Base-by-base conservation (phyloP, 2,888 invertebrate species). In the Campoplex nolae region DNA sequence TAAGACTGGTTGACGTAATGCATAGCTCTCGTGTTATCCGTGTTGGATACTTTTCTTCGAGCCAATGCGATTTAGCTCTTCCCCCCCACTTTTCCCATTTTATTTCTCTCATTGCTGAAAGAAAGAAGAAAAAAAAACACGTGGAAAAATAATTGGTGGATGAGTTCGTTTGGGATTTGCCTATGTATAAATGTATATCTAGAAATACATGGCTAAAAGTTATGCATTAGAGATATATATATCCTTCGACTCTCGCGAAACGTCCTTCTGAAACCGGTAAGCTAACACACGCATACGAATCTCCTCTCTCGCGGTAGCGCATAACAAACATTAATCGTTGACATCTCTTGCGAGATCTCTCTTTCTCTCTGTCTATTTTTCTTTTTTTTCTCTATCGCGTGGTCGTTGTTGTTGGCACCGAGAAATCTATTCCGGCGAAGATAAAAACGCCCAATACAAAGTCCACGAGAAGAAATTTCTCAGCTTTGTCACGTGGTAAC, bases 1-100 rank as follows among this genome's bases (percentile, higher is more conserved):
- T 84, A 86, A 67, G 77, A 77, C 86, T 86, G 73, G 77, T 86
- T 86, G 86, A 86, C 86, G 86, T 86, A 86, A 86, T 77, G 83
- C 86, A 86, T 86, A 77, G 83, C 83, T 86, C 86, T 86, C 86
- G 86, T 86, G 79, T 83, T 83, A 77, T 84, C 86, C 83, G 45
- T 58, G 68, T 51, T 73, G 67, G 83, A 81, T 76, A 80, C 79
- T 74, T 73, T 73, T 77, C 81, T 73, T 67, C 42, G 42, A 35
- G 51, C 62, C 62, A 75, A 71, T 62, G 32, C 74, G 38, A 51
- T 67, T 68, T 58, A 38, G 23, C 23, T 23, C 23, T 38, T 65
- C 18, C 67, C 67, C 67, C 58, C 58, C 28, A 16, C 56, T 13
- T 38, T 16, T 48, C 42, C 11, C 32, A 38, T 80, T 70, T 71